Conservation (phyloP, 2,113 vertebrate genomes). For the Dromiciops gliroides region DNA sequence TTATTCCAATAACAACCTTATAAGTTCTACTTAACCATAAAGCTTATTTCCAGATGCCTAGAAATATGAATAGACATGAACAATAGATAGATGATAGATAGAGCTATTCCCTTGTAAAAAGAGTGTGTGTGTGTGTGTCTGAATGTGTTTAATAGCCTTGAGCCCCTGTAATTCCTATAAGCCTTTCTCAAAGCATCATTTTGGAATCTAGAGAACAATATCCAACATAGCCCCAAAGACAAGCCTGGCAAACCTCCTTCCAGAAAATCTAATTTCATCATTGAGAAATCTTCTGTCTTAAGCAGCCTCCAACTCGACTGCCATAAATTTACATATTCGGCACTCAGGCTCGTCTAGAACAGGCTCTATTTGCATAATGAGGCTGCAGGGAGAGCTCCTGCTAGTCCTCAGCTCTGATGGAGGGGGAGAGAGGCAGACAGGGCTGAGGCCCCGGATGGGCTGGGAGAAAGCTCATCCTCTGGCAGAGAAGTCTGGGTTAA, state of each 20-base stretch:
- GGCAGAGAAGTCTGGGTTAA: neutral
- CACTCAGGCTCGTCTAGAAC: conserved; percentile 34
- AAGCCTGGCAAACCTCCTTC: conserved; percentile 37
- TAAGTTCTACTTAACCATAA: neutral
- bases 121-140: neutral
- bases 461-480: conserved; percentile 50
- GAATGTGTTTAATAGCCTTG: neutral
- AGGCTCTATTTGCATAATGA: conserved; percentile 77
- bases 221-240: conserved; percentile 30
- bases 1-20: neutral
- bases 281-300: conserved; percentile 77
- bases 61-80: neutral
- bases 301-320: conserved; percentile 30
- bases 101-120: neutral
- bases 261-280: conserved; percentile 73
- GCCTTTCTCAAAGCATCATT: neutral
- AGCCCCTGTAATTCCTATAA: conserved; percentile 41
- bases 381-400: conserved; percentile 68
- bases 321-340: conserved; percentile 75
- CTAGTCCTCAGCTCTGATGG: conserved; percentile 56
- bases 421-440: conserved; percentile 62
- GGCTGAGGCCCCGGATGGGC: conserved; percentile 67
- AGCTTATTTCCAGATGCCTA: neutral
- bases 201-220: neutral
- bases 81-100: neutral